Evolutionary conservation across 2,888 invertebrate species (phyloP), one percentile per base, ranked within the genome.

Genomic region (Conops quadrifasciatus): DNA sequence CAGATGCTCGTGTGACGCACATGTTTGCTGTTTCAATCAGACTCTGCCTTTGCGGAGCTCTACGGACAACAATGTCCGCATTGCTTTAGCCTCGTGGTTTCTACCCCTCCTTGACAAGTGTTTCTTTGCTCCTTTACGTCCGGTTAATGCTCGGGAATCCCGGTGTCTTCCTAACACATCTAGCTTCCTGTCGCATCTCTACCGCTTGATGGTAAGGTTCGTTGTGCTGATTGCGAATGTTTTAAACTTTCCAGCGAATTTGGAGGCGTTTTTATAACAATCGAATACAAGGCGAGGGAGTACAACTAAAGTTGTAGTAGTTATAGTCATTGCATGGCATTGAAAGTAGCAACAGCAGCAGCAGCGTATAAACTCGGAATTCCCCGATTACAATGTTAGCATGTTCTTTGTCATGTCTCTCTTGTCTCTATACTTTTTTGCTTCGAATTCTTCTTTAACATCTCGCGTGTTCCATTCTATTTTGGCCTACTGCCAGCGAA

Each of bases 401-500:
- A 67, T 67, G 67, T 67, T 13, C 59, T 21, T 26, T 1, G 21
- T 1, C 15, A 49, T 49, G 53, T 49, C 19, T 16, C 30, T 49
- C 11, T 60, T 71, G 62, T 67, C 36, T 53, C 53, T 71, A 19
- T 16, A 16, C 9, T 51, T 45, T n/a, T 58, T 58, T 26, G 45
- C 26, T 19, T 16, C 16, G n/a, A 51, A 28, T 24, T 65, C 64
- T 26, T 65, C n/a, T n/a, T n/a, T 28, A 24, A 9, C 64, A 30
- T n/a, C 49, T 28, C 58, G 24, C 67, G 26, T 58, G n/a, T n/a
- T n/a, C n/a, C n/a, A n/a, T n/a, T n/a, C n/a, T n/a, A n/a, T 56
- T 24, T 47, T 78, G 79, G 79, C 79, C 75, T 73, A 78, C 68
- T 77, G 79, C 79, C 79, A 78, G 73, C 64, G 77, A 81, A 81